phyloP scores from a whole-genome alignment of 1,140 invertebrate species.

The Panagrolaimus sp. region DNA sequence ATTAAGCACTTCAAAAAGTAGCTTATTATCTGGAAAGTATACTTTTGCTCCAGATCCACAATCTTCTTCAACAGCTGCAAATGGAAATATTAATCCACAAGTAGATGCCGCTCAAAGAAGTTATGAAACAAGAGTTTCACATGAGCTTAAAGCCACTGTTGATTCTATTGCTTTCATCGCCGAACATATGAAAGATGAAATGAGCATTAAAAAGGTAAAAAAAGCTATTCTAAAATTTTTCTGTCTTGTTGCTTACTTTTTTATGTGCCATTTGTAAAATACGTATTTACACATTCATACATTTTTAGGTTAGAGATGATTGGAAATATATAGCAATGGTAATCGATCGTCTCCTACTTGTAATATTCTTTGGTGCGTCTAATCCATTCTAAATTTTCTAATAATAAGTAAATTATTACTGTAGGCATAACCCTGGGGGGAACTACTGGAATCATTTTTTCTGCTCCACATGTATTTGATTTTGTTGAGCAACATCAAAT shows the following conservation, averaged over 20 bases:
- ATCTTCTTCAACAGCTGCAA: too few relatives aligned
- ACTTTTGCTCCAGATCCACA: neutral
- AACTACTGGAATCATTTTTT: constrained; percentile 93
- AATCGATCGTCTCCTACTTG: constrained; percentile 89
- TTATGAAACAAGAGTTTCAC: constrained; percentile 49
- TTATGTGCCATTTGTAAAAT: neutral
- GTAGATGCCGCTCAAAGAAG: constrained; percentile 70
- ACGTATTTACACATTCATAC: neutral
- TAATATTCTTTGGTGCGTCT: constrained; percentile 95
- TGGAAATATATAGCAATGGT: constrained; percentile 99
- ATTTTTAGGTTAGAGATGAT: constrained; percentile 81
- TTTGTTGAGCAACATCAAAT: constrained; percentile 94
- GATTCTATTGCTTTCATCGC: constrained; percentile 62
- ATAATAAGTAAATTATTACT: too few relatives aligned
- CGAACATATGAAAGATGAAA: constrained; percentile 59
- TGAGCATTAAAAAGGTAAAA: constrained; percentile 78
- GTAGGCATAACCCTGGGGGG: constrained; percentile 87
- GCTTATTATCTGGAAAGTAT: neutral
- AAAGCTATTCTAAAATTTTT: too few relatives aligned
- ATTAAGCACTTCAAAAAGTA: neutral
- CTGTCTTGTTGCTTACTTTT: neutral
- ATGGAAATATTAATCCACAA: neutral
- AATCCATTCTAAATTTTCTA: too few relatives aligned
- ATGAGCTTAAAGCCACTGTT: constrained; percentile 57
- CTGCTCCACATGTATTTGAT: constrained; percentile 97